A percentile compares a stretch with the other conserved stretches of the same genome.
Conservation (phyloP, 1,140 invertebrate genomes). For the Cotesia chilonis region DNA sequence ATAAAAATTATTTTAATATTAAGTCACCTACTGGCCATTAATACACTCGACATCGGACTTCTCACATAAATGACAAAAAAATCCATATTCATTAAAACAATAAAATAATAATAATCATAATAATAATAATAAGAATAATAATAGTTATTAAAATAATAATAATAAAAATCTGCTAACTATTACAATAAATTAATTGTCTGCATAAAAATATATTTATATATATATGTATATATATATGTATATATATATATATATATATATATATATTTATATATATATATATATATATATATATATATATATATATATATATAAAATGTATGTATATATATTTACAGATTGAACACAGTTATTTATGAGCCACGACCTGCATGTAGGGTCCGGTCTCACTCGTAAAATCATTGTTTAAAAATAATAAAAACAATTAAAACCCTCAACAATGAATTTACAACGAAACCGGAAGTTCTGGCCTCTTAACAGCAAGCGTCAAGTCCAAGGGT, state of each 20-base stretch:
- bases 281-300: slow-evolving; percentile 35
- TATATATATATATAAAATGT: slow-evolving; percentile 37
- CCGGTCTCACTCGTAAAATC: slow-evolving; percentile 11
- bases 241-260: slow-evolving; percentile 19
- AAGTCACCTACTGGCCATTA: too few relatives aligned
- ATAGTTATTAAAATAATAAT: too few relatives aligned
- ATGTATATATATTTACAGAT: slow-evolving; percentile 47
- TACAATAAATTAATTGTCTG: slow-evolving; percentile 1
- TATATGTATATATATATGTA: slow-evolving; percentile 34
- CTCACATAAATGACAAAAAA: too few relatives aligned
- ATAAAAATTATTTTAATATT: too few relatives aligned
- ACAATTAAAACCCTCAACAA: too few relatives aligned
- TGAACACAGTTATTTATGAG: slow-evolving; percentile 41
- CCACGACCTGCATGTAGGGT: slow-evolving; percentile 3
- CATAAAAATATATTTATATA: slow-evolving; percentile 27
- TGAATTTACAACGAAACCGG: slow-evolving; percentile 30
- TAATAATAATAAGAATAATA: too few relatives aligned
- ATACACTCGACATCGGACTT: too few relatives aligned
- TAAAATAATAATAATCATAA: too few relatives aligned
- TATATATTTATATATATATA: slow-evolving; percentile 47
- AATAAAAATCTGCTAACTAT: too few relatives aligned
- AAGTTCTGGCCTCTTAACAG: slow-evolving; percentile 56
- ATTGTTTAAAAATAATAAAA: too few relatives aligned
- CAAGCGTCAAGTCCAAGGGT: slow-evolving; percentile 56
- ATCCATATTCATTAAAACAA: too few relatives aligned